Base-by-base conservation (phyloP, 2,888 invertebrate genomes). In the Drosophila maculinotata region DNA sequence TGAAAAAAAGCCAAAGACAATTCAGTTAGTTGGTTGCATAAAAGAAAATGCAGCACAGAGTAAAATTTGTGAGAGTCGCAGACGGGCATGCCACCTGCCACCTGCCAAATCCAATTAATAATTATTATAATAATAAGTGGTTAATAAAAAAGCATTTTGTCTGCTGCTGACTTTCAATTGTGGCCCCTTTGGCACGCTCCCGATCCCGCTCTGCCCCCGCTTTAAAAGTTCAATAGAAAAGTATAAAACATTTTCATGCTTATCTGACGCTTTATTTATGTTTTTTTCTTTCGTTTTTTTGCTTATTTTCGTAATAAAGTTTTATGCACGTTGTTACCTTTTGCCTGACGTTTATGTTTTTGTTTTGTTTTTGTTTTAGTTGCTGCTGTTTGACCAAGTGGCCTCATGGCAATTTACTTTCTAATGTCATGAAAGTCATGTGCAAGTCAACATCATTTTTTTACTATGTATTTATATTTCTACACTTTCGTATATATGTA, bases 401-500 rank as follows among this genome's bases (percentile, higher is more conserved):
- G 83, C 83, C 83, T 87, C 58, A 79, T 82, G 80, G 83, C 88
- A 83, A 83, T 83, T 83, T 83, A 83, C 83, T 83, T 83, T 83
- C 83, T 83, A 83, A 83, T 83, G 88, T 82, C 83, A 87, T 49
- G 75, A 85, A 85, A 87, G 81, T 82, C 81, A 87, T 82, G 86
- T 82, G 83, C 77, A 83, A 82, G 76, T 75, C 81, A 81, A 86
- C 83, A 41, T 65, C 47, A 58, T 62, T 79, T 60, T 57, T 44
- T 56, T 53, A n/a, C 53, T 54, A 66, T 62, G 57, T 41, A 42
- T 39, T 39, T 30, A 28, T 30, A 35, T 15, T 26, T 36, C 20
- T 38, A 15, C 33, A 17, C 17, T 23, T 49, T 33, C 31, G 28
- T 54, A 25, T 38, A 12, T 39, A 15, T 49, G 6, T 36, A 26